These are phyloP conservation scores for Hydrocynus forskahlii DNA, from an alignment of 2,797 vertebrate species.

Conservation along the genomic window DNA sequence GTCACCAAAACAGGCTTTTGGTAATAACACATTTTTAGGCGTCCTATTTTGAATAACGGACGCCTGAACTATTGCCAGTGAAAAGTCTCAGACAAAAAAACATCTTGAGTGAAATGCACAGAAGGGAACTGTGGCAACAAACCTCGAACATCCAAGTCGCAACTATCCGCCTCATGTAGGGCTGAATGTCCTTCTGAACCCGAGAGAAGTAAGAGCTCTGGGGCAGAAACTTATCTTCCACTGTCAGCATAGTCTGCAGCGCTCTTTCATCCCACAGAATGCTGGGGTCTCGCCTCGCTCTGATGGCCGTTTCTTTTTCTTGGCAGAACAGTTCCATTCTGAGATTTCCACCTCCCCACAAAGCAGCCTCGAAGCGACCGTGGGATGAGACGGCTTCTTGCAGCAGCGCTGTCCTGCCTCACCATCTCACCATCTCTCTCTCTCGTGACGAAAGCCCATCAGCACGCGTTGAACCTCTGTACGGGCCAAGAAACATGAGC, in stretches of 20 bases:
- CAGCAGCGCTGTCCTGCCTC: slow-evolving; percentile 65
- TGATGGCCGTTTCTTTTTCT: slow-evolving; percentile 84
- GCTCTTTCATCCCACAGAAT: slow-evolving; percentile 89
- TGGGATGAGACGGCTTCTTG: slow-evolving; percentile 56
- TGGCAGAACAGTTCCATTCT: slow-evolving; percentile 80
- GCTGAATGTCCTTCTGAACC: slow-evolving; percentile 93
- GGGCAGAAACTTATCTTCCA: slow-evolving; percentile 91
- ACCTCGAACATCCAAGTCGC: slow-evolving; percentile 98
- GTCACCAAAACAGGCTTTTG: not conserved
- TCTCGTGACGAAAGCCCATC: not conserved
- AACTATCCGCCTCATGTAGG: slow-evolving; percentile 93
- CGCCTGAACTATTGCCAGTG: no score
- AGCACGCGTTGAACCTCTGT: not conserved
- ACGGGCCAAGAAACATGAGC: not conserved
- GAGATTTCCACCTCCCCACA: not conserved
- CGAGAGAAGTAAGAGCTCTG: slow-evolving; percentile 91
- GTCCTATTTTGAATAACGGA: not conserved
- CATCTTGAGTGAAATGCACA: not conserved
- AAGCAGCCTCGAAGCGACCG: not conserved
- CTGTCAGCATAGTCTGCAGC: slow-evolving; percentile 87
- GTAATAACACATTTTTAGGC: not conserved
- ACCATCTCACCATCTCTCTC: slow-evolving; percentile 65
- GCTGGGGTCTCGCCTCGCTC: slow-evolving; percentile 86
- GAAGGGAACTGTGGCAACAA: slow-evolving; percentile 59
- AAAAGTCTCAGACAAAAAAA: not conserved